Conservation (phyloP, 2,113 vertebrate genomes). For the Cervus canadensis region DNA sequence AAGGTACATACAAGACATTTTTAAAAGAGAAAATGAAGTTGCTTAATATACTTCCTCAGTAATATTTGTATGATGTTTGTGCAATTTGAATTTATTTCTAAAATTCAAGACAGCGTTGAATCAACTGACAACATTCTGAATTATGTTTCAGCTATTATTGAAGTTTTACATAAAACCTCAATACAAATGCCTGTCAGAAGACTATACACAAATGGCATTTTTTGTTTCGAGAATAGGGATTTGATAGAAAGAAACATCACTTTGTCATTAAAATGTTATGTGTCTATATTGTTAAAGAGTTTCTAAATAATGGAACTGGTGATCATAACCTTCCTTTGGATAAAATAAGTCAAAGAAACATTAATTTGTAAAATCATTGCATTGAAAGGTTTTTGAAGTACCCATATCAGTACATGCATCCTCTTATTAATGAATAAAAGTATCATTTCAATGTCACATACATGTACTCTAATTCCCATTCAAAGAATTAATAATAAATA, state of each 20-base stretch:
- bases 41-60: slow-evolving; percentile 46
- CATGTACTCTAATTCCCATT: neutral
- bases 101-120: slow-evolving; percentile 31
- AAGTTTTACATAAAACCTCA: neutral
- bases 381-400: neutral
- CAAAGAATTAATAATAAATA: neutral
- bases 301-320: neutral
- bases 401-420: neutral
- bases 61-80: neutral
- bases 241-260: neutral
- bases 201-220: neutral
- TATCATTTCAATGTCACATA: neutral
- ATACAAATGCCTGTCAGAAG: neutral
- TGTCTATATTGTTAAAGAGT: slow-evolving; percentile 5
- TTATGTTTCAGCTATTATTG: neutral
- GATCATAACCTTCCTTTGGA: neutral
- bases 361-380: neutral
- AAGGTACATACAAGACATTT: neutral
- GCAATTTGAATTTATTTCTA: slow-evolving; percentile 50
- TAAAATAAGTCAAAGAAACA: neutral
- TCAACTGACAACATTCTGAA: neutral
- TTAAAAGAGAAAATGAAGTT: slow-evolving; percentile 25
- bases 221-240: neutral
- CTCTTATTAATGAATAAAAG: neutral
- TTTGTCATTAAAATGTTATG: neutral